Percentiles rank a stretch among this genome's conserved stretches.
Evolutionary conservation across 2,113 vertebrate species (phyloP).

Genomic region (Phyllopteryx taeniolatus): DNA sequence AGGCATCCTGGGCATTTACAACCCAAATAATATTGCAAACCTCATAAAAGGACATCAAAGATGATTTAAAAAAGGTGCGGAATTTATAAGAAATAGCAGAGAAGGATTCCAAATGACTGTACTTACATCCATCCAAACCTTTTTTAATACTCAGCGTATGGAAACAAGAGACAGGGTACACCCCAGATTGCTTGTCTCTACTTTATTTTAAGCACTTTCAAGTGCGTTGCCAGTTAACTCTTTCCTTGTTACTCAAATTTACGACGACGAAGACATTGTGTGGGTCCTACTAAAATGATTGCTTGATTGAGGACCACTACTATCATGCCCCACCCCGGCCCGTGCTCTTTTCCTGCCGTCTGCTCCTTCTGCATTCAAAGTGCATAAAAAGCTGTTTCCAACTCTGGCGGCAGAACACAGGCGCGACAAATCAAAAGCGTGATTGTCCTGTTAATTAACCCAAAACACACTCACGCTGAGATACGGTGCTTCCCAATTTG

Average conservation of each 20-base stretch:
- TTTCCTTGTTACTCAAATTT: constrained; percentile 53
- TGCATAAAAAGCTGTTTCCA: not conserved
- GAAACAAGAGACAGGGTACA: not conserved
- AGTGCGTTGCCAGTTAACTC: constrained; percentile 57
- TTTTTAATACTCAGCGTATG: no score
- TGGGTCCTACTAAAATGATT: constrained; percentile 51
- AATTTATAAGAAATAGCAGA: no score
- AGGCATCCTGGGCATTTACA: no score
- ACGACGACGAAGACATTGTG: constrained; percentile 49
- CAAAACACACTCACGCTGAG: constrained; percentile 31
- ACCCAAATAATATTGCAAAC: no score
- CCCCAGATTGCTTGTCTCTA: constrained; percentile 43
- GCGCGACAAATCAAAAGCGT: constrained; percentile 20
- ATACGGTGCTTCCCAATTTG: constrained; percentile 21
- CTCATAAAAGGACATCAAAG: no score
- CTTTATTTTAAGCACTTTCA: constrained; percentile 59
- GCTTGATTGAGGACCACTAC: constrained; percentile 51
- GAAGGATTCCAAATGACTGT: no score
- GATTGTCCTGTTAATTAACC: constrained; percentile 35
- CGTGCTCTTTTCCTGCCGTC: not conserved
- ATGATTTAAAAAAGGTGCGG: no score
- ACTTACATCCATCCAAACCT: no score
- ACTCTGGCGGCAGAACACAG: constrained; percentile 5
- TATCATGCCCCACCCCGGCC: not conserved
- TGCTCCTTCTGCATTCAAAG: constrained; percentile 22